Percentiles rank a stretch among this genome's conserved stretches.
These are phyloP conservation scores for Pseudomyrmex dendroicus DNA, from an alignment of 1,140 invertebrate genomes.

Conservation along the genomic window DNA sequence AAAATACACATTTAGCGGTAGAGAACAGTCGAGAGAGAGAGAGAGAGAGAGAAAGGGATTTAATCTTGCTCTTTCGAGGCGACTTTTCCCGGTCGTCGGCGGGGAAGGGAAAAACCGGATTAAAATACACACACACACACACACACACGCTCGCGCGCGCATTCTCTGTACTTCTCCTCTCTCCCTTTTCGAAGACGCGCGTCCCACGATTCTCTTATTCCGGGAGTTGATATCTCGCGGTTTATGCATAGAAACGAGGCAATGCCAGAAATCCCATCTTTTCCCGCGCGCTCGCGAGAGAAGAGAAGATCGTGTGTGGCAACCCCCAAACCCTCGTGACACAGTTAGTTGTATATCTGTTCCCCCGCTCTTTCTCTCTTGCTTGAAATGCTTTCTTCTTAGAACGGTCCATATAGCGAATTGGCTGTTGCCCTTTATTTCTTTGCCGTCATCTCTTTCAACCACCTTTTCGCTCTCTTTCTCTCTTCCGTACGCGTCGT, in stretches of 20 bases:
- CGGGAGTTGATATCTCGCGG: constrained; percentile 42
- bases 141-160: too few relatives aligned
- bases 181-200: neutral
- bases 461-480: neutral
- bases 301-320: constrained; percentile 8
- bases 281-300: constrained; percentile 7
- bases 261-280: constrained; percentile 62
- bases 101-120: constrained; percentile 16
- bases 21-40: neutral
- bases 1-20: too few relatives aligned
- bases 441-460: neutral
- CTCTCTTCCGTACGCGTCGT: neutral
- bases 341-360: constrained; percentile 37
- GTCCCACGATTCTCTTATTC: constrained; percentile 10
- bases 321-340: constrained; percentile 21
- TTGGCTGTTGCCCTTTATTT: constrained; percentile 50
- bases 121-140: neutral
- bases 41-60: neutral
- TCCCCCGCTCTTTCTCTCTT: neutral
- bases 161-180: neutral
- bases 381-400: neutral
- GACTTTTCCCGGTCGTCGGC: constrained; percentile 1
- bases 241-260: constrained; percentile 71
- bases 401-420: constrained; percentile 47
- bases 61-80: constrained; percentile 1